phyloP scores from a whole-genome alignment of 1,140 invertebrate genomes.

The Pectinophora gossypiella region DNA sequence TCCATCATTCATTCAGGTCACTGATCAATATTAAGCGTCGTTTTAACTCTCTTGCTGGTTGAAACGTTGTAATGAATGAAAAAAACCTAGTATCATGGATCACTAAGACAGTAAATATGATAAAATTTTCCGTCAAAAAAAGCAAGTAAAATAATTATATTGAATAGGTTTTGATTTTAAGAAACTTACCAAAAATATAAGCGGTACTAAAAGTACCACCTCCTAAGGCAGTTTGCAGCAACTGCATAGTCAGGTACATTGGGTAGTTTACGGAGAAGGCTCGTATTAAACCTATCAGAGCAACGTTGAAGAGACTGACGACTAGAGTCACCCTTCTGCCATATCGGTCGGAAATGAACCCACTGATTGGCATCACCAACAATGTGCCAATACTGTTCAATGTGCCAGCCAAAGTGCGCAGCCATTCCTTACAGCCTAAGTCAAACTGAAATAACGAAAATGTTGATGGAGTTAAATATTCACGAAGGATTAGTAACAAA shows the following conservation, averaged over 20 bases:
- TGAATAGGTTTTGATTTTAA: background rate
- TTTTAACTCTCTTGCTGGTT: too few species aligned
- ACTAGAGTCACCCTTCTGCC: constrained; percentile 78
- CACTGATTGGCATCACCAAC: constrained; percentile 51
- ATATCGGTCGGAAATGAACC: constrained; percentile 79
- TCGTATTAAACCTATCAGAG: constrained; percentile 78
- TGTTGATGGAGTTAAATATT: too few species aligned
- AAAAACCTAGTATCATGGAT: too few species aligned
- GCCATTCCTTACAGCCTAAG: constrained; percentile 45
- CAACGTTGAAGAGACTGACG: constrained; percentile 74
- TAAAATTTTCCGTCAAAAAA: too few species aligned
- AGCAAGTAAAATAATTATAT: too few species aligned
- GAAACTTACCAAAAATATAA: constrained; percentile 55
- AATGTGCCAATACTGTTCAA: constrained; percentile 49
- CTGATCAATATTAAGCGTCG: too few species aligned
- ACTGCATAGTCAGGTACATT: constrained; percentile 79
- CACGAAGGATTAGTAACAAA: too few species aligned
- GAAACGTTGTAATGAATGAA: too few species aligned
- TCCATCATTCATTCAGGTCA: too few species aligned
- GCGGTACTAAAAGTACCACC: constrained; percentile 61
- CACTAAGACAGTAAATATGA: too few species aligned
- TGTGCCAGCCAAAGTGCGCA: constrained; percentile 46
- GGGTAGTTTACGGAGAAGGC: constrained; percentile 81
- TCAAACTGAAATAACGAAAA: constrained; percentile 30
- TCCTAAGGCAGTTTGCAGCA: constrained; percentile 77